These are phyloP conservation scores for Gymnothorax reevesii DNA, from an alignment of 2,797 vertebrate species.

Conservation along the genomic window DNA sequence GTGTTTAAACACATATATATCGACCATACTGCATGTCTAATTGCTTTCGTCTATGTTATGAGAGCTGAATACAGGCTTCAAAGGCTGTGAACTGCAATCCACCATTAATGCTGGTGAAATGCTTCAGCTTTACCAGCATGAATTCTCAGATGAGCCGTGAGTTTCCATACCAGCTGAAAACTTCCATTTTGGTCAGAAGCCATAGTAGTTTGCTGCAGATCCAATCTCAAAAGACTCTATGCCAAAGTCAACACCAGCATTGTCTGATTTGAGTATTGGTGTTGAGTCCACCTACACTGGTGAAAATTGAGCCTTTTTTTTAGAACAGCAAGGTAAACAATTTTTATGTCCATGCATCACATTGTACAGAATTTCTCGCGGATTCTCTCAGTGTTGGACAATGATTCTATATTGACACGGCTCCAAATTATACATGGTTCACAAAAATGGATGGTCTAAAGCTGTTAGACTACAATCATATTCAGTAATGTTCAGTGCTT, in stretches of 20 bases:
- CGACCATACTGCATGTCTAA: not conserved
- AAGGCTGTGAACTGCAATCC: not conserved
- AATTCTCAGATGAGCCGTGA: not conserved
- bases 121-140: not conserved
- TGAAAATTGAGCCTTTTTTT: not conserved
- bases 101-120: not conserved
- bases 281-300: not conserved
- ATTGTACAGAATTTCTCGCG: not conserved
- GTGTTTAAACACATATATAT: no score
- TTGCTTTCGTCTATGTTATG: not conserved
- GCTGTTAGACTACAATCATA: no score
- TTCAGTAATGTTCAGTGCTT: no score
- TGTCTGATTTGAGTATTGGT: not conserved
- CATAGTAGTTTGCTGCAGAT: not conserved
- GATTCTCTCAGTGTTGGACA: no score
- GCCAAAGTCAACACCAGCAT: not conserved
- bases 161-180: not conserved
- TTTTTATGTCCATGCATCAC: not conserved
- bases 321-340: no score
- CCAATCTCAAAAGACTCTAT: no score
- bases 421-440: not conserved
- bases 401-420: not conserved
- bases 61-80: not conserved
- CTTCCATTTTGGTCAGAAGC: not conserved
- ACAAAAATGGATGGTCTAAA: not conserved